These are phyloP conservation scores for Agrotis exclamationis DNA, from an alignment of 2,888 invertebrate genomes.

Conservation along the genomic window DNA sequence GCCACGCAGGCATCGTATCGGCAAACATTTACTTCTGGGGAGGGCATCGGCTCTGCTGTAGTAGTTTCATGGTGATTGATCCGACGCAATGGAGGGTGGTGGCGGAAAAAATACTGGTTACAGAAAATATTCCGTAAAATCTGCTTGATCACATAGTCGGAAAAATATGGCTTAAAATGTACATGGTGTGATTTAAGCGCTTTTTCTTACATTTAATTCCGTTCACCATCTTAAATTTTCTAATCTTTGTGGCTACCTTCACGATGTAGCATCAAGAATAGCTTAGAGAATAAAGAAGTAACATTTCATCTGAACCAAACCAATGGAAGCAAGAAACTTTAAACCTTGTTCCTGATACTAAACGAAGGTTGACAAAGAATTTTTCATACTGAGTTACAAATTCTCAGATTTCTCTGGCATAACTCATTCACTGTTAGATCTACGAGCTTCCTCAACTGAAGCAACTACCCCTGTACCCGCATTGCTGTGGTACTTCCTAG, in stretches of 20 bases:
- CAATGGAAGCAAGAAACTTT: too few relatives aligned
- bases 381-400: background rate
- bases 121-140: too few relatives aligned
- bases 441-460: slow-evolving; percentile 6
- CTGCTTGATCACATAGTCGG: too few relatives aligned
- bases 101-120: background rate
- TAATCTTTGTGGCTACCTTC: too few relatives aligned
- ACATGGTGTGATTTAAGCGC: too few relatives aligned
- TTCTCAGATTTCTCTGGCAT: background rate
- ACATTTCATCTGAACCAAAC: too few relatives aligned
- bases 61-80: slow-evolving; percentile 32
- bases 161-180: background rate
- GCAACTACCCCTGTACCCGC: slow-evolving; percentile 20
- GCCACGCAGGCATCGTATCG: background rate
- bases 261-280: too few relatives aligned
- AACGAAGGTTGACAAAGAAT: background rate
- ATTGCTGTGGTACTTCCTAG: slow-evolving; percentile 32
- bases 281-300: too few relatives aligned
- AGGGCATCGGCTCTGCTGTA: background rate
- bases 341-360: background rate
- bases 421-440: background rate
- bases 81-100: slow-evolving; percentile 17
- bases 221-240: too few relatives aligned
- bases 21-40: slow-evolving; percentile 11
- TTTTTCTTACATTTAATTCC: too few relatives aligned